Percentiles rank a stretch among this genome's conserved stretches.
Conservation (phyloP, 2,113 vertebrate species). For the Apistogramma diplotaenia region DNA sequence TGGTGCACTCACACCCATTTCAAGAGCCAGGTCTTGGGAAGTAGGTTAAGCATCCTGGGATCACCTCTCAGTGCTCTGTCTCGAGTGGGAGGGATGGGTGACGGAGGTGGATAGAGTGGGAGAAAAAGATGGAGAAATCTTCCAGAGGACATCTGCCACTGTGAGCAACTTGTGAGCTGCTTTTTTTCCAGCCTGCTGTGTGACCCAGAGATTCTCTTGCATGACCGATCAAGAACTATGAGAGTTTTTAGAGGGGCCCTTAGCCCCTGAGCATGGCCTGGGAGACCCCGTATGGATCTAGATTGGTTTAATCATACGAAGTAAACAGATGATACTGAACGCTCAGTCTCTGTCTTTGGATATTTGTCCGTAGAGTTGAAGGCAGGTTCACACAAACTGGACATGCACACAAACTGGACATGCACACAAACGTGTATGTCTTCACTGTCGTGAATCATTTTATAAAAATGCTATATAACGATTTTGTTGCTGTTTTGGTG, state of each 20-base stretch:
- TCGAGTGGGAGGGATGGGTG: slow-evolving; percentile 44
- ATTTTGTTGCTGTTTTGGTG: not conserved
- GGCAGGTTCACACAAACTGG: not conserved
- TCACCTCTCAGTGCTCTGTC: slow-evolving; percentile 55
- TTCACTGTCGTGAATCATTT: not conserved
- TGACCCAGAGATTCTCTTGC: slow-evolving; percentile 67
- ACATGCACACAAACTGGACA: not conserved
- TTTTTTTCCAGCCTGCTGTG: slow-evolving; percentile 55
- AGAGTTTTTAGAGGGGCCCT: slow-evolving; percentile 37
- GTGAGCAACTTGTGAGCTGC: slow-evolving; percentile 64
- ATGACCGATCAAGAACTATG: slow-evolving; percentile 67
- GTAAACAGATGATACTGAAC: not conserved
- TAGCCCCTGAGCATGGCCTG: slow-evolving; percentile 26
- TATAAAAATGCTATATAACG: slow-evolving; percentile 10
- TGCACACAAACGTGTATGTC: not conserved
- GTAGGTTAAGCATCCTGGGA: slow-evolving; percentile 69
- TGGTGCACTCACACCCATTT: slow-evolving; percentile 5
- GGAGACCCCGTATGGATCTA: slow-evolving; percentile 44
- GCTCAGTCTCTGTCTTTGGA: not conserved
- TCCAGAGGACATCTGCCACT: slow-evolving; percentile 69
- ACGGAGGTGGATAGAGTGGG: slow-evolving; percentile 33
- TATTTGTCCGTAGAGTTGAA: not conserved
- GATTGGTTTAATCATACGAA: slow-evolving; percentile 11
- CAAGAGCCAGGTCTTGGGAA: slow-evolving; percentile 68
- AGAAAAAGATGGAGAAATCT: slow-evolving; percentile 53